Evolutionary conservation across 2,113 vertebrate species (phyloP).

Genomic region (Onychorhynchus coronatus): DNA sequence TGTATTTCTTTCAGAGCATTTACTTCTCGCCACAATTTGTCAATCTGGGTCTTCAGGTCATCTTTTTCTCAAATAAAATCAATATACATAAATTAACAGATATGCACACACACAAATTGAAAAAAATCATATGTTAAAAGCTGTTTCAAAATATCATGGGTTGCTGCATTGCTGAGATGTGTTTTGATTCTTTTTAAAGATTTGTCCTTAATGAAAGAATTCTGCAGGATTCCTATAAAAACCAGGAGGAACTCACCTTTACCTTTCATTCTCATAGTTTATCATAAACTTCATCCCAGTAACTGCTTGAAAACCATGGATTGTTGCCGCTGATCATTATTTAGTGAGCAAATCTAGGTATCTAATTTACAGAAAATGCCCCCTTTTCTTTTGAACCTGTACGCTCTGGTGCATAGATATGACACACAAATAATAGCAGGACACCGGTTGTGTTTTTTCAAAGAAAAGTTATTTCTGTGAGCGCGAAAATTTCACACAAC

Average conservation of each 20-base stretch:
- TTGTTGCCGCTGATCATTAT: background rate
- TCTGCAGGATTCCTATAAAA: background rate
- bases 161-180: background rate
- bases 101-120: background rate
- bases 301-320: background rate
- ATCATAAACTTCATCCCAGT: background rate
- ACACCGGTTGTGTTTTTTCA: background rate
- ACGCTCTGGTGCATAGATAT: too few relatives aligned
- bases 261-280: background rate
- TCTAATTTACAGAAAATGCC: background rate
- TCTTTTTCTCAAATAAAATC: constrained; percentile 74
- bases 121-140: background rate
- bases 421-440: background rate
- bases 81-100: background rate
- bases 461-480: background rate
- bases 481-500: background rate
- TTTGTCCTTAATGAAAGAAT: background rate
- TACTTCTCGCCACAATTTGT: constrained; percentile 92
- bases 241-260: background rate
- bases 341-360: background rate
- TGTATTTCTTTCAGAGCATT: constrained; percentile 96
- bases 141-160: background rate
- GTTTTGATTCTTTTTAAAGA: background rate
- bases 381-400: background rate
- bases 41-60: constrained; percentile 86